Evolutionary conservation across 2,888 invertebrate genomes (phyloP), one percentile per base, ranked within the genome.

Genomic region (Thera obeliscata): DNA sequence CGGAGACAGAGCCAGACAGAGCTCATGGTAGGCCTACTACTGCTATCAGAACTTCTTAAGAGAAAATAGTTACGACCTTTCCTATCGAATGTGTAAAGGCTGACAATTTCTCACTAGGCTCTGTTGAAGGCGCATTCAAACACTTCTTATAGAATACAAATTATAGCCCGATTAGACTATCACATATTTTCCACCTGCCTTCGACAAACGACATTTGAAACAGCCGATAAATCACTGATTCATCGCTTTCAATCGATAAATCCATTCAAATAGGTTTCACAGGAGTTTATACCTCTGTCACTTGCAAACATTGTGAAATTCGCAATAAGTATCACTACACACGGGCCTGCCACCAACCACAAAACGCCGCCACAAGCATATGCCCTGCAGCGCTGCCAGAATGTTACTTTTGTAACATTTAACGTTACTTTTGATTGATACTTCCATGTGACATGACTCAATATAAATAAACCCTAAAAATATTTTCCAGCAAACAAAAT

Each of bases 151-250:
- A 56, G 57, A 61, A 65, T 56, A 64, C 61, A 65, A 68, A 65
- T 61, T 65, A 68, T 56, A 9, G 50, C 3, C 58, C 55, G 49
- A 58, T 56, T 48, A 41, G n/a, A 54, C 59, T 69, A 65, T 65
- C 65, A 62, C 61, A 62, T 62, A 65, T 64, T 56, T 67, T 62
- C 54, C 59, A 66, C 60, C 59, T 63, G 59, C 36, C 49, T 1
- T 56, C 49, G 61, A 59, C 54, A 61, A 56, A 41, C 43, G 61
- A 69, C 69, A 62, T 43, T 12, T 59, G 69, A 69, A 69, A 69
- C 69, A 50, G 55, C 50, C 65, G 43, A 61, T 69, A 69, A 69
- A 56, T 69, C 69, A 56, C 50, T 65, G 36, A 55, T 69, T 65
- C 62, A 52, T 56, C 65, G 65, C 65, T 65, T 69, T 62, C 66